Evolutionary conservation across 2,888 invertebrate genomes (phyloP), one percentile per base, ranked within the genome.

Genomic region (Tetropium fuscum): DNA sequence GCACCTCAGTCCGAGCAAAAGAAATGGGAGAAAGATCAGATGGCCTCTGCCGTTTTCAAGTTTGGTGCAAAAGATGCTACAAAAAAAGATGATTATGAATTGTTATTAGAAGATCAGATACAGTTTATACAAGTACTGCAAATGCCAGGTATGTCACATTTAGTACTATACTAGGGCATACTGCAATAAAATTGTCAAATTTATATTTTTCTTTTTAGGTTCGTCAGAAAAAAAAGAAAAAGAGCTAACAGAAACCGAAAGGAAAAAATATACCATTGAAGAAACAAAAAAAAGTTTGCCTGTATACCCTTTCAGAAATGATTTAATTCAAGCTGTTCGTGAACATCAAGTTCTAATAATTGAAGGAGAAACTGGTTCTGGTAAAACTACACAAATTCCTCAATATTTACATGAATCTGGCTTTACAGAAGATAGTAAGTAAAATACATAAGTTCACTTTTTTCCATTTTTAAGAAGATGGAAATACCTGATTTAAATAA

Each of bases 311-410:
- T 99, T 97, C 76, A 89, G 87, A 78, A 88, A 94, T 36, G 91
- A 94, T 77, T 85, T 99, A 16, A 91, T 99, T 70, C 87, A 91
- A 71, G 98, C 99, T 7, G 93, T 99, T n/a, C 87, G 84, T 74
- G 90, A 93, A 64, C 92, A 94, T 82, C 94, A 95, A 83, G 87
- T 89, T 74, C 83, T 98, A 16, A 98, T 98, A 71, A 94, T 98
- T 62, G 97, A 97, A 84, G 99, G 99, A 53, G 98, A 98, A 84
- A 99, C 98, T 3, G 99, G 99, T 0, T 97, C 97, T 7, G 98
- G 98, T 2, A 99, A 99, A 87, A 99, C 98, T 0, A 99, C 99
- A 5, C 98, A 99, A 84, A 95, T 99, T 70, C 98, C 98, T 0
- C 98, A 99, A 81, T 98, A 98, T 83, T 85, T 99, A 6, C 90